phyloP scores from a whole-genome alignment of 2,113 vertebrate genomes.

The Scomber colias region DNA sequence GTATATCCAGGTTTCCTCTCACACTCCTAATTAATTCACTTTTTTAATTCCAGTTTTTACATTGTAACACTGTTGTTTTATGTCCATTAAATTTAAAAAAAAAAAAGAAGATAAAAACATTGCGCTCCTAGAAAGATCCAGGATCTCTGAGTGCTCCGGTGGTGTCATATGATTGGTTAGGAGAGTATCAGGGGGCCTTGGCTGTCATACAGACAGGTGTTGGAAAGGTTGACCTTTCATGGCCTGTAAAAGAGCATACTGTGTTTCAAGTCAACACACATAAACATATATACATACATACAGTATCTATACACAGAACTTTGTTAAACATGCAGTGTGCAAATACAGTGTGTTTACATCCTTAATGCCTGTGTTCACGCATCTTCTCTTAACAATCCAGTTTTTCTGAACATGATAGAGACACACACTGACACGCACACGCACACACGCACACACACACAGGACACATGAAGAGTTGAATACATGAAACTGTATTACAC shows the following conservation, averaged over 20 bases:
- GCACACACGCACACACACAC: too few species aligned
- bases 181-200: not conserved
- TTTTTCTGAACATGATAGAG: too few species aligned
- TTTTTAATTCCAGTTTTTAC: not conserved
- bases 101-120: not conserved
- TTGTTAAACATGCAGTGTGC: not conserved
- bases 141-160: constrained; percentile 1
- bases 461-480: constrained; percentile 11
- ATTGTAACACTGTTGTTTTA: not conserved
- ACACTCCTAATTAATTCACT: too few species aligned
- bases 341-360: not conserved
- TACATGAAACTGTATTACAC: constrained; percentile 14
- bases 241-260: not conserved
- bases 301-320: too few species aligned
- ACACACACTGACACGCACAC: too few species aligned
- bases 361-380: not conserved
- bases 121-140: not conserved
- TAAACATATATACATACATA: too few species aligned
- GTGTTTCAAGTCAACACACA: not conserved
- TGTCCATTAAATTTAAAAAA: too few species aligned
- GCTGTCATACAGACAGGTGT: constrained; percentile 5
- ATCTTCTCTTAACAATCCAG: not conserved
- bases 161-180: not conserved
- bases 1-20: too few species aligned
- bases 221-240: not conserved